phyloP scores from a whole-genome alignment of 2,113 vertebrate species.

The Procapra przewalskii region DNA sequence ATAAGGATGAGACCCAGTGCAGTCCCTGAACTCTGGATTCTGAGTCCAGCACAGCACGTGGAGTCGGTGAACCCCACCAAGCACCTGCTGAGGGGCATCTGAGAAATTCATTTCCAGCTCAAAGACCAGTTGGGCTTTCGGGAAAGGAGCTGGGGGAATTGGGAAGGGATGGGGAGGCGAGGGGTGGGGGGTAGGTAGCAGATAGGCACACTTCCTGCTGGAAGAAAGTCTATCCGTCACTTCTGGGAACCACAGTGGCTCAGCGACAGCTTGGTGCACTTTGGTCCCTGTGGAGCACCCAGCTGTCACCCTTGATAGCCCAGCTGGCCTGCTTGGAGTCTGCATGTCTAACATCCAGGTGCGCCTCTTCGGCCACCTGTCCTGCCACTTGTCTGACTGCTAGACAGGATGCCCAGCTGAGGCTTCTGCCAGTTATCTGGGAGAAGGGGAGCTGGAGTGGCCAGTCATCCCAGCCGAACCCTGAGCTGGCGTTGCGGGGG shows the following conservation, averaged over 20 bases:
- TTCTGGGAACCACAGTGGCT: constrained; percentile 52
- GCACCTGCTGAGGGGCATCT: background rate
- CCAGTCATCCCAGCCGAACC: background rate
- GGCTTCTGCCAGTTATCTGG: background rate
- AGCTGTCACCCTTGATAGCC: background rate
- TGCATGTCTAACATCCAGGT: background rate
- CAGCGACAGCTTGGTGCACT: background rate
- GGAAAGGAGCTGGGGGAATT: background rate
- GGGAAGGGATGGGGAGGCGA: background rate
- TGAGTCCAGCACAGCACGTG: background rate
- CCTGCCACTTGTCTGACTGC: background rate
- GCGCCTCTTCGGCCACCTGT: background rate
- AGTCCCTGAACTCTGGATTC: background rate
- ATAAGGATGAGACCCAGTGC: background rate
- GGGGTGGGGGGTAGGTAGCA: background rate
- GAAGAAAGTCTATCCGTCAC: background rate
- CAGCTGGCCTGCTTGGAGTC: background rate
- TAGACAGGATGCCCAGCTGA: background rate
- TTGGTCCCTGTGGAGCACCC: background rate
- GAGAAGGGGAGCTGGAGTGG: background rate
- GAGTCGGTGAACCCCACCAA: accelerated
- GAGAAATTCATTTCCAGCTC: background rate
- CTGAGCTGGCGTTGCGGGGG: background rate
- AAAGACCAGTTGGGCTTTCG: background rate
- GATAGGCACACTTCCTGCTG: background rate